A percentile compares a stretch with the other conserved stretches of the same genome.
phyloP scores from a whole-genome alignment of 2,113 vertebrate genomes.

The Gnathonemus longibarbis region DNA sequence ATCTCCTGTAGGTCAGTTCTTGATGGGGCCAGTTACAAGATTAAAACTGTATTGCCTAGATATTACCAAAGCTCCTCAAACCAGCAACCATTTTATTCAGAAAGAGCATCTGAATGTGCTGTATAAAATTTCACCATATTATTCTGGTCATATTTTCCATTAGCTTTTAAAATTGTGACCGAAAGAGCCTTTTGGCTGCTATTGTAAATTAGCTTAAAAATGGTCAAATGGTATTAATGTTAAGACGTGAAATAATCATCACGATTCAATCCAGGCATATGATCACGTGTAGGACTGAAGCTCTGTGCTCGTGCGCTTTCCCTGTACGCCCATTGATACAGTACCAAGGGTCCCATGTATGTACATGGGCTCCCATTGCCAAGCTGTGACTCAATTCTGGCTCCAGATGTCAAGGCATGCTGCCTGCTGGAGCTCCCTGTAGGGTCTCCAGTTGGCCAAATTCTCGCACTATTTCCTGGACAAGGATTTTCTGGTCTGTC shows the following conservation, averaged over 20 bases:
- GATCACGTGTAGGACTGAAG: background rate
- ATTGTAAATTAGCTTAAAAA: background rate
- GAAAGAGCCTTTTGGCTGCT: background rate
- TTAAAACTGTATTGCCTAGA: background rate
- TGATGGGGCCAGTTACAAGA: background rate
- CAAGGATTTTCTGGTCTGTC: background rate
- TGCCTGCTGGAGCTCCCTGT: conserved; percentile 17
- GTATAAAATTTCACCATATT: background rate
- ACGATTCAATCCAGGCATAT: background rate
- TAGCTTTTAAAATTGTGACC: background rate
- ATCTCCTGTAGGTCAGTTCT: background rate
- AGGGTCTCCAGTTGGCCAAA: background rate
- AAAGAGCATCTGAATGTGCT: background rate
- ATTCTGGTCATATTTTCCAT: background rate
- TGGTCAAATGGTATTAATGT: background rate
- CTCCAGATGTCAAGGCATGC: background rate
- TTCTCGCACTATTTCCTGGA: conserved; percentile 11
- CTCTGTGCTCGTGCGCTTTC: background rate
- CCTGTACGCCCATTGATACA: background rate
- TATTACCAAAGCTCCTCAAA: background rate
- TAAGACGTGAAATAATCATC: background rate
- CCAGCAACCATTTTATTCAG: background rate
- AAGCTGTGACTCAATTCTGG: conserved; percentile 18
- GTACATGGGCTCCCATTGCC: background rate
- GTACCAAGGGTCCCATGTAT: background rate